Percentiles rank a stretch among this genome's conserved stretches.
Conservation (phyloP, 2,113 vertebrate species). For the Lasiurus borealis region DNA sequence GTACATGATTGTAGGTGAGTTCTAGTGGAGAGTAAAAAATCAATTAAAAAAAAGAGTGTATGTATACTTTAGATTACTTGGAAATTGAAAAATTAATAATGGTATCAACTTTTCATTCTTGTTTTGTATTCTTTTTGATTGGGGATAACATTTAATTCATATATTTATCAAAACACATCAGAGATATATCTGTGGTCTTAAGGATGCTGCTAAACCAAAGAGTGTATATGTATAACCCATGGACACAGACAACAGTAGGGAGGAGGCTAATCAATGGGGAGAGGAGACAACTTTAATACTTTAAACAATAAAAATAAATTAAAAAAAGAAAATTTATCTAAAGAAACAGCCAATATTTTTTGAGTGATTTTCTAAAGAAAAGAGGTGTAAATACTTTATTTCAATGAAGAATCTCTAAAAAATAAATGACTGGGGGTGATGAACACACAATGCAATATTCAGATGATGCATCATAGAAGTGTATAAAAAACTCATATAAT, state of each 20-base stretch:
- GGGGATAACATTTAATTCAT: slow-evolving; percentile 71
- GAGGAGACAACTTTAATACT: no score
- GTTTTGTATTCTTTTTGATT: neutral
- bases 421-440: neutral
- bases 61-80: neutral
- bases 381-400: neutral
- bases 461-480: neutral
- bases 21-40: neutral
- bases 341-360: neutral
- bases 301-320: no score
- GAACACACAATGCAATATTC: neutral
- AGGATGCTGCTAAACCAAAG: slow-evolving; percentile 55
- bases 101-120: neutral
- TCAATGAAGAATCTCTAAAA: neutral
- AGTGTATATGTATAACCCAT: neutral
- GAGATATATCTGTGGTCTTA: slow-evolving; percentile 72
- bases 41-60: neutral
- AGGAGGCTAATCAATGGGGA: no score
- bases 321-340: neutral
- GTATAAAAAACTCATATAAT: neutral
- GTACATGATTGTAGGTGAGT: neutral
- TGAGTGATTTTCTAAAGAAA: neutral
- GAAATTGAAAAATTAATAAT: neutral
- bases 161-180: slow-evolving; percentile 77
- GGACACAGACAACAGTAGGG: no score